Conservation (phyloP, 2,888 invertebrate species). For the Onthophagus sagittarius region DNA sequence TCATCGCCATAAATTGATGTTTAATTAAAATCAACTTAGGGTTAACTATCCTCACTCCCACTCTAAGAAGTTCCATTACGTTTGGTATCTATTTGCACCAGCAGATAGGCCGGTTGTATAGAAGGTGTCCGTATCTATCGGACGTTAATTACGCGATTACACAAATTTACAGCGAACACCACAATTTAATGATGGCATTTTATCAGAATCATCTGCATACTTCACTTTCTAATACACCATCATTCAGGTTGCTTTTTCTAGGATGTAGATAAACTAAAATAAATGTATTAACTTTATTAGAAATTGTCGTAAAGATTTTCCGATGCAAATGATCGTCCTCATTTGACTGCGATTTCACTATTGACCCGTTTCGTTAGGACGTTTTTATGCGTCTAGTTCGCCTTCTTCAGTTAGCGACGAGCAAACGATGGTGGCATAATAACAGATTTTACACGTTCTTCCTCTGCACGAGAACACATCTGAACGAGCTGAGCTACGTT, state of each 20-base stretch:
- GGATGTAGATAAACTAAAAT: neutral
- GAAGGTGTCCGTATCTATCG: conserved; percentile 20
- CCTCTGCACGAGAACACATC: neutral
- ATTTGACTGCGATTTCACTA: neutral
- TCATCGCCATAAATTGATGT: neutral
- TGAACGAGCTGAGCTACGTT: neutral
- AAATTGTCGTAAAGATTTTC: neutral
- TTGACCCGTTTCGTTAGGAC: neutral
- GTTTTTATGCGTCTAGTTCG: neutral
- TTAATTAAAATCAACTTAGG: neutral
- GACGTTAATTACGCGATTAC: conserved; percentile 23
- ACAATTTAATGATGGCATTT: conserved; percentile 17
- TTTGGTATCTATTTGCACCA: neutral
- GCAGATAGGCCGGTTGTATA: neutral
- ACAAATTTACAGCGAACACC: conserved; percentile 21
- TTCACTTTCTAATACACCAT: too few relatives aligned
- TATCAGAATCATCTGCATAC: neutral
- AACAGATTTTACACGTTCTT: neutral
- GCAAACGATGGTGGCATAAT: neutral
- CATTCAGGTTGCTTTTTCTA: neutral
- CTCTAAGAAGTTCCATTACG: neutral
- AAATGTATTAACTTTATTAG: too few relatives aligned
- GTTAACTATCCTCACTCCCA: neutral
- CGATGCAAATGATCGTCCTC: neutral
- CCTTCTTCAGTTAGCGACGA: neutral